Conservation (phyloP, 2,113 vertebrate genomes). For the Cyphomyrus discorhynchus region DNA sequence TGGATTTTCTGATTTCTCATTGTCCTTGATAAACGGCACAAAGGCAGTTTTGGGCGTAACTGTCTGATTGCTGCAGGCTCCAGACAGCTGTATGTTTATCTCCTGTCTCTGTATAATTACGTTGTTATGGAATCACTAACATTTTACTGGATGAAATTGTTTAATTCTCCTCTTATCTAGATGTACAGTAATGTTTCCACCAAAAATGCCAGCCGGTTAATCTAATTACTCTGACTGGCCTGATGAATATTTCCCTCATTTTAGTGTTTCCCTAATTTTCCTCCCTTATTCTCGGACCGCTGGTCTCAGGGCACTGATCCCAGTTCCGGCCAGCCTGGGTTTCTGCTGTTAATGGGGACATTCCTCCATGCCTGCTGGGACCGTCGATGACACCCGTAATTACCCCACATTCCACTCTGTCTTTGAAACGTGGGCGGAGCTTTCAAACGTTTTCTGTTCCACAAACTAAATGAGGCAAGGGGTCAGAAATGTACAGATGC, state of each 20-base stretch:
- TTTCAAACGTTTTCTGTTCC: constrained; percentile 30
- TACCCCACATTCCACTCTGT: constrained; percentile 34
- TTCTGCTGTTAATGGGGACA: constrained; percentile 35
- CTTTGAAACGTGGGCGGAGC: constrained; percentile 22
- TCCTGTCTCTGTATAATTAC: background rate
- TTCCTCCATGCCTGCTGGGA: constrained; percentile 29
- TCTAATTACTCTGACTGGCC: background rate
- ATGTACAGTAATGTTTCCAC: background rate
- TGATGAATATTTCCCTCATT: background rate
- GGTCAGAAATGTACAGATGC: constrained; percentile 3
- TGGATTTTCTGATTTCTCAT: background rate
- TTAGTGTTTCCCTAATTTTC: background rate
- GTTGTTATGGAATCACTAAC: background rate
- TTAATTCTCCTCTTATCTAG: background rate
- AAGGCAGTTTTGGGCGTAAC: background rate
- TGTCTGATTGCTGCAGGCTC: background rate
- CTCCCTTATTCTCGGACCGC: background rate
- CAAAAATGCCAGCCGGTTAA: background rate
- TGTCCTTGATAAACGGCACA: background rate
- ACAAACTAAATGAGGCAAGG: constrained; percentile 10
- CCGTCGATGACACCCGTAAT: constrained; percentile 37
- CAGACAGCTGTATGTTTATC: background rate
- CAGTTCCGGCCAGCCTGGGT: constrained; percentile 25
- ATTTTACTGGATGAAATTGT: background rate
- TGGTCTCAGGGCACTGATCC: constrained; percentile 8